Base-by-base conservation (phyloP, 1,140 invertebrate genomes). In the Drosophila baimaii region DNA sequence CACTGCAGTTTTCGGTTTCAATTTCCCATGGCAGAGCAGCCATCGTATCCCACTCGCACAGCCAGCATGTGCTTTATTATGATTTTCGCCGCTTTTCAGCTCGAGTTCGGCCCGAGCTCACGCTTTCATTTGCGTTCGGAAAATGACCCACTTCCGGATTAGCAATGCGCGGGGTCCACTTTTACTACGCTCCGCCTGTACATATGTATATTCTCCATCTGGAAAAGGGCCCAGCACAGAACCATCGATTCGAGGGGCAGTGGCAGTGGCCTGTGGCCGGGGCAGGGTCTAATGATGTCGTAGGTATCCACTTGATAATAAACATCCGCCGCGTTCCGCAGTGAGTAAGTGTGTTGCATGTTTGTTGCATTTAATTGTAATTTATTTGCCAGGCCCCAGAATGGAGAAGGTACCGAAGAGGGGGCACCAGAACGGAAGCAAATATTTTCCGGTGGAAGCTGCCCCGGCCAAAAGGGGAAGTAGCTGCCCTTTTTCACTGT, bases 71-170 rank as follows among this genome's bases (percentile, higher is more conserved):
- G 73, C 52, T 52, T 69, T 64, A 44, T 59, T 59, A 74, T 79
- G 74, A 82, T 79, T 88, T 79, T 86, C 79, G 64, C 68, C 65
- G 74, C 62, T 78, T 78, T 77, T 51, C 62, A 65, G 31, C 29
- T 27, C 25, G 49, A 63, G 61, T 61, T 58, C 56, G 41, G 23
- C 1, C 15, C 17, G 56, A 46, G 52, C 82, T 58, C 61, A 76
- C 79, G 82, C 82, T 85, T 88, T 85, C 82, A 82, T 82, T 85
- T 88, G 82, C 83, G 75, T 82, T 85, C 54, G 82, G 83, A 86
- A 85, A 85, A 85, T 79, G 82, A 85, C 82, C 83, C 83, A 82
- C 82, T 85, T 85, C 82, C 82, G 82, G 83, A 85, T 85, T 85
- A 85, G 77, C 82, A 86, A n/a, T n/a, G n/a, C 71, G 77, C 75